These are phyloP conservation scores for Nezara viridula DNA, from an alignment of 2,888 invertebrate genomes.

Conservation along the genomic window DNA sequence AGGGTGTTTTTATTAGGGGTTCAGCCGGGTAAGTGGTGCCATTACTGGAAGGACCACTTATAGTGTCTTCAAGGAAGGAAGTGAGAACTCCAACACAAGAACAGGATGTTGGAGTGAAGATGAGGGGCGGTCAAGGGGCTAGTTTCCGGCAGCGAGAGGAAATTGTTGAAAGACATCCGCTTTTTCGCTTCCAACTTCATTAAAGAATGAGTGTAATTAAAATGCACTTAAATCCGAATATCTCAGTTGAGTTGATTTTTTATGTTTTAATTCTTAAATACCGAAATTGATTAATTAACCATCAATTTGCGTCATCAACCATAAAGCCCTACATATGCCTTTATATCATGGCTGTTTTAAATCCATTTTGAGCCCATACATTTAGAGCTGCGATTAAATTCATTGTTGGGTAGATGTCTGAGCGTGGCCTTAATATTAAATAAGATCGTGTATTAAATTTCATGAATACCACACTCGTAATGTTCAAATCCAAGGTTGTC, in stretches of 20 bases:
- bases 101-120: not conserved
- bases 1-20: not conserved
- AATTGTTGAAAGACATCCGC: not conserved
- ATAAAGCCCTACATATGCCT: too few species aligned
- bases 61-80: not conserved
- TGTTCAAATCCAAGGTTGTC: not conserved
- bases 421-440: too few species aligned
- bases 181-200: not conserved
- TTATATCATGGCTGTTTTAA: too few species aligned
- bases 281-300: not conserved
- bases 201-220: not conserved
- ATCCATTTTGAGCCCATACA: too few species aligned
- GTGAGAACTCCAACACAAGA: not conserved
- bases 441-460: too few species aligned
- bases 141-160: not conserved
- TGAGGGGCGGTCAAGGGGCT: constrained; percentile 11
- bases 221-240: not conserved
- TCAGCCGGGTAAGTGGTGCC: not conserved
- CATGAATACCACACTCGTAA: too few species aligned
- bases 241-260: not conserved
- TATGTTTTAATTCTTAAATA: not conserved
- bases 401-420: too few species aligned
- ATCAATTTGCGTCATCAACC: too few species aligned
- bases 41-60: not conserved
- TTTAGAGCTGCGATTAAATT: too few species aligned